Evolutionary conservation across 2,113 vertebrate species (phyloP).

Genomic region (Stomatorhinus ivindoensis): DNA sequence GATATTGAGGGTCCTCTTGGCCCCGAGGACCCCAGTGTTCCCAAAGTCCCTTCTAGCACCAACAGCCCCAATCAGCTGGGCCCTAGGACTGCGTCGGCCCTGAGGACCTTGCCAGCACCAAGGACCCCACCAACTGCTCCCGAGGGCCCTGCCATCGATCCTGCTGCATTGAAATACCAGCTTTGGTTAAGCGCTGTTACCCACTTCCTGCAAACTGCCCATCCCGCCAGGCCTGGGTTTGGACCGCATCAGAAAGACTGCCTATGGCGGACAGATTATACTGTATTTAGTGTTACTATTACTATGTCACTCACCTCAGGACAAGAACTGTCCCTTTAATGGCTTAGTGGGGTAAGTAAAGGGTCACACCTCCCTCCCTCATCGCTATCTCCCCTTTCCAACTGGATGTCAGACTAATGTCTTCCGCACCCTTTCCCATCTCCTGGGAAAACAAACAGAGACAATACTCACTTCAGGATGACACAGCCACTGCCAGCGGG

Average conservation of each 20-base stretch:
- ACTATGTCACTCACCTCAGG: not conserved
- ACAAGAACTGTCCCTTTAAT: not conserved
- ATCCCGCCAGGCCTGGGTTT: not conserved
- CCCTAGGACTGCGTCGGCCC: not conserved
- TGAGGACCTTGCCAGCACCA: not conserved
- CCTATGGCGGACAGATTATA: not conserved
- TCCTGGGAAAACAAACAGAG: not conserved
- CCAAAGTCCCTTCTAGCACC: not conserved
- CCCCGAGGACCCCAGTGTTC: not conserved
- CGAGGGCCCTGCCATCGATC: not conserved
- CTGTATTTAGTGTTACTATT: not conserved
- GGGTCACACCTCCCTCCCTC: not conserved
- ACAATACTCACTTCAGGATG: slow-evolving; percentile 77
- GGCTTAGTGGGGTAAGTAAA: not conserved
- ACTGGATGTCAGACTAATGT: not conserved
- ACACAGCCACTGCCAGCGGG: slow-evolving; percentile 80
- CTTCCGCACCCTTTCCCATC: not conserved
- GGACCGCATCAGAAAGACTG: not conserved
- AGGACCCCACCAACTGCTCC: not conserved
- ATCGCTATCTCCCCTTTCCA: not conserved
- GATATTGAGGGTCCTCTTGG: not conserved
- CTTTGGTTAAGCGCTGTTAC: not conserved
- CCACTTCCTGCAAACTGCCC: not conserved
- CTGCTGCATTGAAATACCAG: not conserved
- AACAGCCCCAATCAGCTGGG: not conserved